Percentiles rank a stretch among this genome's conserved stretches.
These are phyloP conservation scores for Acronicta aceris DNA, from an alignment of 2,888 invertebrate species.

Conservation along the genomic window DNA sequence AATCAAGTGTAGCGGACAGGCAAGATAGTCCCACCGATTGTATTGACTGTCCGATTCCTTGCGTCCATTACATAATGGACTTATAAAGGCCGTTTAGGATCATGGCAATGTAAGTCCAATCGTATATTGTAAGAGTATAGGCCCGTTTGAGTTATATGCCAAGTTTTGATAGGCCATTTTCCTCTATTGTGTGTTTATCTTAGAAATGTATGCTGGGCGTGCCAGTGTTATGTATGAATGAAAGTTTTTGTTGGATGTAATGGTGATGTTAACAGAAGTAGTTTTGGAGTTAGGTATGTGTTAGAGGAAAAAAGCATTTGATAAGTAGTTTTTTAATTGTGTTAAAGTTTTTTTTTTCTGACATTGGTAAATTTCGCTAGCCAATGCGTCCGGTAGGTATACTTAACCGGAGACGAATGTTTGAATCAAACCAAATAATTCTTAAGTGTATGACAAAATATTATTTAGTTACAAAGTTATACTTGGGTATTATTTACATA, in stretches of 20 bases:
- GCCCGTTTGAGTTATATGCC: conserved; percentile 71
- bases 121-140: conserved; percentile 64
- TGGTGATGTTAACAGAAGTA: conserved; percentile 45
- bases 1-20: conserved; percentile 70
- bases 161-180: conserved; percentile 74
- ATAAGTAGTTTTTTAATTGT: too few species aligned
- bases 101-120: conserved; percentile 70
- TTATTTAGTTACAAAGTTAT: too few species aligned
- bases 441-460: too few species aligned
- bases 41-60: conserved; percentile 69
- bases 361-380: too few species aligned
- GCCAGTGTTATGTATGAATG: conserved; percentile 33
- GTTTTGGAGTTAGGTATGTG: conserved; percentile 23
- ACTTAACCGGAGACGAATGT: too few species aligned
- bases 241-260: conserved; percentile 38
- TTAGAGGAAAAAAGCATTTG: background rate
- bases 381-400: too few species aligned
- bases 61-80: conserved; percentile 75
- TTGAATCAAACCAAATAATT: too few species aligned
- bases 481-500: too few species aligned
- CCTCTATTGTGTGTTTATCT: conserved; percentile 68
- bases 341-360: too few species aligned
- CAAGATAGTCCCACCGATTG: conserved; percentile 69
- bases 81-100: conserved; percentile 78
- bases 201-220: conserved; percentile 51